A percentile compares a stretch with the other conserved stretches of the same genome.
Conservation (phyloP, 1,140 invertebrate species). For the Helicoverpa zea region DNA sequence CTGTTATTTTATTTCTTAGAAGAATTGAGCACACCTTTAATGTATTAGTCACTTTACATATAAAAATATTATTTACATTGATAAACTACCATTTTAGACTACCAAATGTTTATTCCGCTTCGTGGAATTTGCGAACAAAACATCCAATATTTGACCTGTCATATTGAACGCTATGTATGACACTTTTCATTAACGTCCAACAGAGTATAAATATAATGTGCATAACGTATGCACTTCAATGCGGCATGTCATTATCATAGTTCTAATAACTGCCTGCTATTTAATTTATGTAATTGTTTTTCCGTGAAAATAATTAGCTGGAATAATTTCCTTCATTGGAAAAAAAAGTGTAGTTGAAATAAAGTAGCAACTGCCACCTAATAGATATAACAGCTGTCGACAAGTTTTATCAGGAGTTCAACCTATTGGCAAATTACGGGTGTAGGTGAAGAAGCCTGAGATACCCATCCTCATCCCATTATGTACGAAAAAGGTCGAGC, state of each 20-base stretch:
- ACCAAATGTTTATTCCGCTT: not conserved
- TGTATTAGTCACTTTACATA: too few relatives aligned
- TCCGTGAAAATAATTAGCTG: too few relatives aligned
- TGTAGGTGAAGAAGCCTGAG: slow-evolving; percentile 42
- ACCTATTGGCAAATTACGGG: slow-evolving; percentile 43
- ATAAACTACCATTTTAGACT: not conserved
- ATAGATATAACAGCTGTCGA: slow-evolving; percentile 21
- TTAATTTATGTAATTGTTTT: too few relatives aligned
- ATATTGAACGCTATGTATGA: not conserved
- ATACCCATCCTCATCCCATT: slow-evolving; percentile 49
- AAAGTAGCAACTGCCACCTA: not conserved
- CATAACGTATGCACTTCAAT: not conserved
- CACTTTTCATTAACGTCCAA: not conserved
- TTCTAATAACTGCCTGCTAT: not conserved
- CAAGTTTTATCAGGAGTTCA: slow-evolving; percentile 34
- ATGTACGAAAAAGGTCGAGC: slow-evolving; percentile 49
- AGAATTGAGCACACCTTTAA: too few relatives aligned
- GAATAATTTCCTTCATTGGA: too few relatives aligned
- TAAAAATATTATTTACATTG: not conserved
- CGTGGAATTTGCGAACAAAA: slow-evolving; percentile 9
- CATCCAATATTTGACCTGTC: slow-evolving; percentile 21
- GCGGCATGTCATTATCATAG: not conserved
- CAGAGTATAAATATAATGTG: not conserved
- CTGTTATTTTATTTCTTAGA: too few relatives aligned
- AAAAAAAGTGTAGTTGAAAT: too few relatives aligned